These are phyloP conservation scores for Diachrysia chrysitis DNA, from an alignment of 2,888 invertebrate genomes.

Conservation along the genomic window DNA sequence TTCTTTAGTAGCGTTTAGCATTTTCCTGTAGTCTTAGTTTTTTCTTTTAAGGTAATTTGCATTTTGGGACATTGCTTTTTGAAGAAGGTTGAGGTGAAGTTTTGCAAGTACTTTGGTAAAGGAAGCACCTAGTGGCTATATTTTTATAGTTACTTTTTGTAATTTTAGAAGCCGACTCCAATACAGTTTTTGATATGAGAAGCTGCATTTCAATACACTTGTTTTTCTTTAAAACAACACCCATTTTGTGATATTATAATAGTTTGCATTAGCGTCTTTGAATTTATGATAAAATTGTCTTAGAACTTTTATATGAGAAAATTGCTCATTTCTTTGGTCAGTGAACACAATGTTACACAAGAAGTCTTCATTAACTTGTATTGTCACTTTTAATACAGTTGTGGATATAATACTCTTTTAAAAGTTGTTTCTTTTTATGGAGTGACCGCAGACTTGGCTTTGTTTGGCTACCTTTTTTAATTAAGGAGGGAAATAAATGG, in stretches of 20 bases:
- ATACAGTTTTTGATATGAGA: too few relatives aligned
- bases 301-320: background rate
- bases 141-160: too few relatives aligned
- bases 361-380: conserved; percentile 1
- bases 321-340: background rate
- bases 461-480: conserved; percentile 1
- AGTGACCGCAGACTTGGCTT: background rate
- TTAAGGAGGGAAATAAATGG: conserved; percentile 1
- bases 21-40: background rate
- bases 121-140: too few relatives aligned
- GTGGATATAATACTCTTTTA: conserved; percentile 1
- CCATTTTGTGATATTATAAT: too few relatives aligned
- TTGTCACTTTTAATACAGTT: conserved; percentile 3
- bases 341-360: background rate
- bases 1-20: background rate
- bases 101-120: too few relatives aligned
- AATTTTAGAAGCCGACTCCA: too few relatives aligned
- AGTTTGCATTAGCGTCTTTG: too few relatives aligned
- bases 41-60: background rate
- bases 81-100: too few relatives aligned
- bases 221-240: too few relatives aligned
- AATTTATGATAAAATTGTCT: too few relatives aligned
- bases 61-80: too few relatives aligned
- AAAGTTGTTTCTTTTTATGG: background rate
- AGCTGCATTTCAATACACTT: too few relatives aligned